phyloP scores from a whole-genome alignment of 53 echinoderm and acorn worm genomes.

The Holothuria leucospilota region DNA sequence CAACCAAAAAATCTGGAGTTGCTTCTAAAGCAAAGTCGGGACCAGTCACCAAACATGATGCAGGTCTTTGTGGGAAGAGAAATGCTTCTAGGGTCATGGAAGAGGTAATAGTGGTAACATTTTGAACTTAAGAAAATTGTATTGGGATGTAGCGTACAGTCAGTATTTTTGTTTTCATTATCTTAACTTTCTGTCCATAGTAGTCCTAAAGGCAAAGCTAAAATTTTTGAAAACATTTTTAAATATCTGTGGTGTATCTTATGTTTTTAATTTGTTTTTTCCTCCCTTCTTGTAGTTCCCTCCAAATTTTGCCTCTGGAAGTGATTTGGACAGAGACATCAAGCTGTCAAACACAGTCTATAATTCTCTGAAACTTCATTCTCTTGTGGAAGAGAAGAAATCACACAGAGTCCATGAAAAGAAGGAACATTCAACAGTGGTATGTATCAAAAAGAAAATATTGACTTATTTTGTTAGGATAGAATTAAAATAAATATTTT shows the following conservation, averaged over 20 bases:
- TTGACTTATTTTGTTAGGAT: background rate
- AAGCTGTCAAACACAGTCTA: slow-evolving; percentile 93
- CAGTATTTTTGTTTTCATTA: too few relatives aligned
- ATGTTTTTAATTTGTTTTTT: too few relatives aligned
- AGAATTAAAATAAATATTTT: background rate
- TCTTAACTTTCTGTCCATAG: too few relatives aligned
- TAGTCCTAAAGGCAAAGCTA: too few relatives aligned
- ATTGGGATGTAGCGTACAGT: background rate
- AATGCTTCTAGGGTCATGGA: slow-evolving; percentile 91
- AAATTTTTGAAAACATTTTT: too few relatives aligned
- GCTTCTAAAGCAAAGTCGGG: slow-evolving; percentile 1
- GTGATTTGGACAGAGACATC: slow-evolving; percentile 87
- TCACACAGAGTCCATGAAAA: slow-evolving; percentile 90
- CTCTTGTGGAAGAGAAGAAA: slow-evolving; percentile 78
- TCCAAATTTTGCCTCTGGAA: slow-evolving; percentile 83
- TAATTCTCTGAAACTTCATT: slow-evolving; percentile 91
- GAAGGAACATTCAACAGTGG: slow-evolving; percentile 94
- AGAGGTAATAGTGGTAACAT: slow-evolving; percentile 61
- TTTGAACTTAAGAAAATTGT: too few relatives aligned
- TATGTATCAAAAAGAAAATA: slow-evolving; percentile 55
- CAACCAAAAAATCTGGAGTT: background rate
- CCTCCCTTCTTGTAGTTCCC: slow-evolving; percentile 69
- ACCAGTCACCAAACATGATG: slow-evolving; percentile 87
- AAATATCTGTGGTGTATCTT: too few relatives aligned
- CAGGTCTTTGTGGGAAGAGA: slow-evolving; percentile 83